phyloP scores from a whole-genome alignment of 2,797 vertebrate genomes.

The Craterocephalus amniculus region DNA sequence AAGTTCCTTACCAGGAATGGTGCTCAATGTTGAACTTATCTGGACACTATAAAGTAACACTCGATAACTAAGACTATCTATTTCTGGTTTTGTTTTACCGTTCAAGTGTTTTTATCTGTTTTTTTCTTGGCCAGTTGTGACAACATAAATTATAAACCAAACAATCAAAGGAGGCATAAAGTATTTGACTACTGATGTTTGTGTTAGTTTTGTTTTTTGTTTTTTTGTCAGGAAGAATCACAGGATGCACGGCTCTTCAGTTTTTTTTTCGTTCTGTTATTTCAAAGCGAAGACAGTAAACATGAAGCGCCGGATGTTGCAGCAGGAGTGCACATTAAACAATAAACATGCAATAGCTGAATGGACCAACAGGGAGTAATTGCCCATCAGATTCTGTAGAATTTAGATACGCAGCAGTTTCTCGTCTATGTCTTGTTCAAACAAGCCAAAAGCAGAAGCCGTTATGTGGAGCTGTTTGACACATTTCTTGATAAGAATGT shows the following conservation, averaged over 20 bases:
- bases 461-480: neutral
- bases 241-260: neutral
- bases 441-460: neutral
- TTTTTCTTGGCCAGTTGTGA: neutral
- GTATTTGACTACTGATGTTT: neutral
- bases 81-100: too few relatives aligned
- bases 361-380: neutral
- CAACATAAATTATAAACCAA: neutral
- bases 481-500: neutral
- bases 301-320: neutral
- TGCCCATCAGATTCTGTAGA: neutral
- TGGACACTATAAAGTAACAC: too few relatives aligned
- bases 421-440: neutral
- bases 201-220: neutral
- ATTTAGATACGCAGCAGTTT: neutral
- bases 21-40: too few relatives aligned
- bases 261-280: neutral
- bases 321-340: neutral
- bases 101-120: neutral
- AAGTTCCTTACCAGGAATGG: too few relatives aligned
- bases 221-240: neutral
- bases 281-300: neutral
- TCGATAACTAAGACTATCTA: too few relatives aligned
- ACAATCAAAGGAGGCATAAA: neutral
- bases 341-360: neutral